These are phyloP conservation scores for Sphenodon punctatus DNA, from an alignment of 2,797 vertebrate species.

Conservation along the genomic window DNA sequence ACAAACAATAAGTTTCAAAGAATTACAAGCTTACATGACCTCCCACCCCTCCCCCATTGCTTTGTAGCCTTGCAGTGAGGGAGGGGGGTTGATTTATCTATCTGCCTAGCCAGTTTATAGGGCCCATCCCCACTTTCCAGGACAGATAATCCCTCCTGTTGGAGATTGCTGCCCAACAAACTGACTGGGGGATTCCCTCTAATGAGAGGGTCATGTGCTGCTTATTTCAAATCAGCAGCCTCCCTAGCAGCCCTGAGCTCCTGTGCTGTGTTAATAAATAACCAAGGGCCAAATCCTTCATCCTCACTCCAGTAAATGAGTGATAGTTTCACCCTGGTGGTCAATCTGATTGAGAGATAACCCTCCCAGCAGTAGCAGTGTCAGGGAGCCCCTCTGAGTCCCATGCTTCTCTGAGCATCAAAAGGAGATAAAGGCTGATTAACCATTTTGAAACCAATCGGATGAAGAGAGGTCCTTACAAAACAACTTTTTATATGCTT, in stretches of 20 bases:
- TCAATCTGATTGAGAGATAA: constrained; percentile 61
- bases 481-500: constrained; percentile 77
- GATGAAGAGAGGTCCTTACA: constrained; percentile 73
- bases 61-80: not conserved
- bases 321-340: not conserved
- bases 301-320: not conserved
- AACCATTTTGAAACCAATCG: constrained; percentile 73
- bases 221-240: no score
- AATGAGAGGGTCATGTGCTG: not conserved
- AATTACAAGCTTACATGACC: rapidly evolving
- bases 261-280: not conserved
- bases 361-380: constrained; percentile 44
- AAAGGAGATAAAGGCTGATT: constrained; percentile 75
- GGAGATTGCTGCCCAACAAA: rapidly evolving
- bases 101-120: not conserved
- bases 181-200: not conserved
- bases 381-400: constrained; percentile 47
- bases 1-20: rapidly evolving
- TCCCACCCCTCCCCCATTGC: not conserved
- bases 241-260: not conserved
- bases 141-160: not conserved
- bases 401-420: constrained; percentile 73
- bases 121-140: not conserved
- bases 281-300: not conserved
- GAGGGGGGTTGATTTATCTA: no score